These are phyloP conservation scores for Nicator chloris DNA, from an alignment of 2,113 vertebrate species.

Conservation along the genomic window DNA sequence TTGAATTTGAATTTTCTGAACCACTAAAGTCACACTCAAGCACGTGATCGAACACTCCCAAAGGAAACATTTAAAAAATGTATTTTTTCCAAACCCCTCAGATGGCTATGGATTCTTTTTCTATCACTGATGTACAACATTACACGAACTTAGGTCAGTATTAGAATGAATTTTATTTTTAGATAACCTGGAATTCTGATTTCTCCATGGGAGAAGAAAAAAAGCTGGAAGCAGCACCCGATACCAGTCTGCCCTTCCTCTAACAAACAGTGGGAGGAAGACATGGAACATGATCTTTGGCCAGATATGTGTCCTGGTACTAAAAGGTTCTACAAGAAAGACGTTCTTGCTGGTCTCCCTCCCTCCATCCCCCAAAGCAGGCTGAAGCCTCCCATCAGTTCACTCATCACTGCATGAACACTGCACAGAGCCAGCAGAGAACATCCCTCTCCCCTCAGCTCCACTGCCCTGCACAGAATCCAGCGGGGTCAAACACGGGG, in stretches of 20 bases:
- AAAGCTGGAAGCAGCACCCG: not conserved
- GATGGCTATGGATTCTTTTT: not conserved
- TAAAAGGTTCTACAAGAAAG: not conserved
- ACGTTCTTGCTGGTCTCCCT: not conserved
- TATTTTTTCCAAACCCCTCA: not conserved
- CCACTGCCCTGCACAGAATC: not conserved
- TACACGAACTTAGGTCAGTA: not conserved
- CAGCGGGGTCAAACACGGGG: too few species aligned
- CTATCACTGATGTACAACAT: not conserved
- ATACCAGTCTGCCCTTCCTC: not conserved
- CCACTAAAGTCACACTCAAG: not conserved
- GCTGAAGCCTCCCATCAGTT: not conserved
- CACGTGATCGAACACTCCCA: not conserved
- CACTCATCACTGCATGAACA: not conserved
- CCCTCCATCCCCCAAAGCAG: not conserved
- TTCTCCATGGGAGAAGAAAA: not conserved
- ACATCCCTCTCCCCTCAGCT: rapidly evolving
- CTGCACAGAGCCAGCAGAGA: not conserved
- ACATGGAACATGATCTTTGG: not conserved
- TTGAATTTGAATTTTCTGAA: not conserved
- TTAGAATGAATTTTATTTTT: not conserved
- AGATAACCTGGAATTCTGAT: not conserved
- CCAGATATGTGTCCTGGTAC: too few species aligned
- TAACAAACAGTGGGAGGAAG: not conserved
- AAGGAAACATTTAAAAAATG: not conserved